Evolutionary conservation across 2,113 vertebrate genomes (phyloP), one percentile per base, ranked within the genome.

Genomic region (Tyrannus savana): DNA sequence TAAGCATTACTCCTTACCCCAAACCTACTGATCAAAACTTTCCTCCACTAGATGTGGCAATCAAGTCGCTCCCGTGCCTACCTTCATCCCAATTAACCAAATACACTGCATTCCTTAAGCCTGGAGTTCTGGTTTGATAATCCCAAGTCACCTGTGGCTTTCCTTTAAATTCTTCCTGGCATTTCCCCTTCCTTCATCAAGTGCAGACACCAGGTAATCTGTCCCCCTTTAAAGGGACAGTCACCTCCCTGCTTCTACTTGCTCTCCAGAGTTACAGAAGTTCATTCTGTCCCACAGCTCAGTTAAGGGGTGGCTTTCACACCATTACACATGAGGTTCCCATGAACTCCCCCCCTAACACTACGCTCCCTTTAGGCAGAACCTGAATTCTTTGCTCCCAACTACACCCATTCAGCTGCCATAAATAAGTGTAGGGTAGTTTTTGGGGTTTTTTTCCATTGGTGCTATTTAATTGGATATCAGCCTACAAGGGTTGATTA

Each of bases 301-400:
- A 58, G 42, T 1, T 3, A 6, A 5, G 4, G 71, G 19, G 30
- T 71, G 0, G 0, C 46, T 49, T 33, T 77, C 64, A 73, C 19
- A 22, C 0, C 2, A 82, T 17, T 24, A 58, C 63, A 74, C 52
- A 49, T 0, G 0, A 74, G 0, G 13, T n/a, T 15, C 14, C 28
- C 84, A 41, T 3, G 6, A 53, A 66, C 14, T 53, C 55, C 47
- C 24, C 59, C 59, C 19, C 55, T 14, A 19, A 49, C n/a, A 37
- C 25, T n/a, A 28, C 53, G 19, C 12, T 58, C 30, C 50, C 35
- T 37, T 37, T 37, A 37, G 35, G 35, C 35, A 37, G 8, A 37
- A 37, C 35, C 35, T 37, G 35, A 37, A 37, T 37, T 37, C 35
- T 37, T 37, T 37, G 35, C 8, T 37, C 35, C 35, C 35, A 37